phyloP scores from a whole-genome alignment of 2,888 invertebrate genomes.

The Ernsta delagoae region DNA sequence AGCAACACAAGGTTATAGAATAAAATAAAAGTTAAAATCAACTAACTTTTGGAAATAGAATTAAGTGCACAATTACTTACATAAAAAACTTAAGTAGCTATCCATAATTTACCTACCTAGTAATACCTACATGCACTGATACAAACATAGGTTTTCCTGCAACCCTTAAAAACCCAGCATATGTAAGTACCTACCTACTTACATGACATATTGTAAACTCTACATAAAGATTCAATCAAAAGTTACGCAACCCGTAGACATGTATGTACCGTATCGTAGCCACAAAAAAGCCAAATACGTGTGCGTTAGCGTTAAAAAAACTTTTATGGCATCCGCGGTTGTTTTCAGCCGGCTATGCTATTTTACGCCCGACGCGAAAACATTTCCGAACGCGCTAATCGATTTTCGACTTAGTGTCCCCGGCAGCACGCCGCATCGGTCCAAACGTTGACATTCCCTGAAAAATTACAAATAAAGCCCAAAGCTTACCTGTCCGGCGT shows the following conservation, averaged over 20 bases:
- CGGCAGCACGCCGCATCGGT: slow-evolving; percentile 46
- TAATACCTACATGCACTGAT: no score
- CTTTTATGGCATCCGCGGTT: slow-evolving; percentile 68
- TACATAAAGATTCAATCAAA: slow-evolving; percentile 23
- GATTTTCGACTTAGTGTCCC: slow-evolving; percentile 73
- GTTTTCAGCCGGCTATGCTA: slow-evolving; percentile 70
- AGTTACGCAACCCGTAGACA: slow-evolving; percentile 63
- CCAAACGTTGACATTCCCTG: slow-evolving; percentile 42
- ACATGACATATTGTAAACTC: no score
- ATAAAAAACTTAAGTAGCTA: no score
- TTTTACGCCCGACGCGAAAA: slow-evolving; percentile 76
- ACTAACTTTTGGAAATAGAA: no score
- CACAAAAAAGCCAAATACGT: slow-evolving; percentile 49
- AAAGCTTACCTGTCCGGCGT: slow-evolving; percentile 82
- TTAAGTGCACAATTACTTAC: no score
- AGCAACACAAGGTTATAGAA: no score
- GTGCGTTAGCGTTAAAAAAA: slow-evolving; percentile 54
- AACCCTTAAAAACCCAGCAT: no score
- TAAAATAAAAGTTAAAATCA: no score
- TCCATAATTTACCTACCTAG: no score
- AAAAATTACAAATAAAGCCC: slow-evolving; percentile 42
- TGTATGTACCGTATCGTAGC: slow-evolving; percentile 40
- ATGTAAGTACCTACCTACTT: no score
- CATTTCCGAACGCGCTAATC: slow-evolving; percentile 75
- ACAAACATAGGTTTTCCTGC: no score